These are phyloP conservation scores for Scaptomyza montana DNA, from an alignment of 1,140 invertebrate genomes.

Conservation along the genomic window DNA sequence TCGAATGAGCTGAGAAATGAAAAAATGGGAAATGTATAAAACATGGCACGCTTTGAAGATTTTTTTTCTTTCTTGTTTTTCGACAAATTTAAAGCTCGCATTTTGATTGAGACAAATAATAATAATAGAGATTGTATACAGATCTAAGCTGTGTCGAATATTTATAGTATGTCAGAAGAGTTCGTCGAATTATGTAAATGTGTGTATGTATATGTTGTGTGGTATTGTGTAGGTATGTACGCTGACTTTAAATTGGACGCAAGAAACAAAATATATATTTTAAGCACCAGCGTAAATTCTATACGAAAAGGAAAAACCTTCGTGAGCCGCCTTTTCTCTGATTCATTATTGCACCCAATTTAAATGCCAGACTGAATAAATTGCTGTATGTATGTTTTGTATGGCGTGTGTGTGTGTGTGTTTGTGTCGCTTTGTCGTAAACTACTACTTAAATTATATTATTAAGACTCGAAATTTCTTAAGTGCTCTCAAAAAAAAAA, in stretches of 20 bases:
- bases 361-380: neutral
- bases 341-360: neutral
- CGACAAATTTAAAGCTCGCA: constrained; percentile 44
- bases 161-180: neutral
- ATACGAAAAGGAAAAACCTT: no score
- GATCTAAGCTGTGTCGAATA: constrained; percentile 21
- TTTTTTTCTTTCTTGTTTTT: constrained; percentile 28
- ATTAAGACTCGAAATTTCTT: constrained; percentile 55
- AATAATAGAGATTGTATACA: constrained; percentile 39
- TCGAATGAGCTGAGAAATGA: constrained; percentile 43
- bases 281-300: no score
- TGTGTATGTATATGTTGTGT: constrained; percentile 28
- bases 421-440: constrained; percentile 47
- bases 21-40: constrained; percentile 43
- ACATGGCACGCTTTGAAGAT: constrained; percentile 68
- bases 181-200: neutral
- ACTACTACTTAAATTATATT: constrained; percentile 67
- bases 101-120: constrained; percentile 31
- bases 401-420: constrained; percentile 16
- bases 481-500: constrained; percentile 74
- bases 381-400: constrained; percentile 22
- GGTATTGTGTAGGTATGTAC: constrained; percentile 5
- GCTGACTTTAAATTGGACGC: constrained; percentile 2
- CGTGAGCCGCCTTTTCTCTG: neutral
- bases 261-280: neutral